Evolutionary conservation across 2,797 vertebrate genomes (phyloP), one percentile per base, ranked within the genome.

Genomic region (Poecilia gillii): DNA sequence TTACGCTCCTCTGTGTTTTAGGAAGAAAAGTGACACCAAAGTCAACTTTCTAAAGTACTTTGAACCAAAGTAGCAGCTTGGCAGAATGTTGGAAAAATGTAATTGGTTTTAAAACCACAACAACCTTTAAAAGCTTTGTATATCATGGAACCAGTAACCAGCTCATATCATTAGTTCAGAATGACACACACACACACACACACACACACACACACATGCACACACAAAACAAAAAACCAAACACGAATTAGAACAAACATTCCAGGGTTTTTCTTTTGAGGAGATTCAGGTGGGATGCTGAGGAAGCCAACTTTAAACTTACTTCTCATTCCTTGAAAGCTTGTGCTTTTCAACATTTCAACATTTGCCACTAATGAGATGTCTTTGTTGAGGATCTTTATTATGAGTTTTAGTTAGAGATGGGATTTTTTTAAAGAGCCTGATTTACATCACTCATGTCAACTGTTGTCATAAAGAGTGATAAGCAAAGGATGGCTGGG

Each of bases 331-430:
- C 33, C 16, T 36, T 23, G 62, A 66, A 39, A 31, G 33, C 1
- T 39, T 66, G 7, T 25, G 51, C 23, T 25, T 53, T 53, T 53
- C 51, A 53, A 20, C 18, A 53, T n/a, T 73, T 87, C 41, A 84
- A 77, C 75, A 79, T 66, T 80, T 70, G 59, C 82, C 49, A 49
- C 8, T 79, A 43, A 73, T 79, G 5, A 79, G 80, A 45, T 81
- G 76, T 86, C 73, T 75, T 9, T 75, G 74, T 87, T 75, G 46
- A 83, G 14, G 0, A 78, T 75, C 53, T 74, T 86, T 62, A 84
- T 74, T 91, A 91, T 88, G 76, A 89, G 84, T 81, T 80, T 47
- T 14, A 46, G 55, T 45, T 33, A 84, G 79, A 89, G 36, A 20
- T 51, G 31, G 85, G 83, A 76, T 80, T 78, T 81, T 81, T 77